These are phyloP conservation scores for Ernsta delagoae DNA, from an alignment of 2,888 invertebrate genomes.

Conservation along the genomic window DNA sequence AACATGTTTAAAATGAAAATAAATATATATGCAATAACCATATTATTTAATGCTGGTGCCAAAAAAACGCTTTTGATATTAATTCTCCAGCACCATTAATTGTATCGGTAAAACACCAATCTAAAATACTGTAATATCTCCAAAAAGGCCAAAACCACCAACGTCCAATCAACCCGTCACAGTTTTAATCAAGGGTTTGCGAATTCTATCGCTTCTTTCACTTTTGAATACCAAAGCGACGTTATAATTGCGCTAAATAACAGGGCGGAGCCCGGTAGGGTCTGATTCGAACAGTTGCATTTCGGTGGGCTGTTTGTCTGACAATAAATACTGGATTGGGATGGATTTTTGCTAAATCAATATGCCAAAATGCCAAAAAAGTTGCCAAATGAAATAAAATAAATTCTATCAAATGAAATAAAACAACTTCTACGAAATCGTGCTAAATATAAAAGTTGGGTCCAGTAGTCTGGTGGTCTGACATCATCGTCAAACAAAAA, in stretches of 20 bases:
- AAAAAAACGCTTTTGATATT: too few relatives aligned
- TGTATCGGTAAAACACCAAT: neutral
- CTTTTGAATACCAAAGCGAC: conserved; percentile 70
- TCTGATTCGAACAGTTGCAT: conserved; percentile 53
- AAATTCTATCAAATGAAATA: too few relatives aligned
- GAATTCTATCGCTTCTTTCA: conserved; percentile 78
- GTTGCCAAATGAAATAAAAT: too few relatives aligned
- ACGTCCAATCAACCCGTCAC: conserved; percentile 78
- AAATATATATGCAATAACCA: too few relatives aligned
- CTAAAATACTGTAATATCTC: conserved; percentile 26
- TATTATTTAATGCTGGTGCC: too few relatives aligned
- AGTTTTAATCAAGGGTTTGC: conserved; percentile 78
- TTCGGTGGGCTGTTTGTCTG: conserved; percentile 48
- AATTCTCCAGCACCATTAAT: too few relatives aligned
- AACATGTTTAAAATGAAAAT: too few relatives aligned
- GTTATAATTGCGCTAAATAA: conserved; percentile 81
- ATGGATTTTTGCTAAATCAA: neutral
- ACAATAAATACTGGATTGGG: conserved; percentile 16
- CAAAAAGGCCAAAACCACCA: conserved; percentile 23
- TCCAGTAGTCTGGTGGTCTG: too few relatives aligned
- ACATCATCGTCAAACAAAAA: too few relatives aligned
- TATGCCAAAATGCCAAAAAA: too few relatives aligned
- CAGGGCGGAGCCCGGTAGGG: conserved; percentile 55
- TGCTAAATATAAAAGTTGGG: too few relatives aligned
- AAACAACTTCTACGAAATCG: too few relatives aligned